Percentiles rank a stretch among this genome's conserved stretches.
Evolutionary conservation across 2,113 vertebrate genomes (phyloP).

Genomic region (human (Homo sapiens)): DNA sequence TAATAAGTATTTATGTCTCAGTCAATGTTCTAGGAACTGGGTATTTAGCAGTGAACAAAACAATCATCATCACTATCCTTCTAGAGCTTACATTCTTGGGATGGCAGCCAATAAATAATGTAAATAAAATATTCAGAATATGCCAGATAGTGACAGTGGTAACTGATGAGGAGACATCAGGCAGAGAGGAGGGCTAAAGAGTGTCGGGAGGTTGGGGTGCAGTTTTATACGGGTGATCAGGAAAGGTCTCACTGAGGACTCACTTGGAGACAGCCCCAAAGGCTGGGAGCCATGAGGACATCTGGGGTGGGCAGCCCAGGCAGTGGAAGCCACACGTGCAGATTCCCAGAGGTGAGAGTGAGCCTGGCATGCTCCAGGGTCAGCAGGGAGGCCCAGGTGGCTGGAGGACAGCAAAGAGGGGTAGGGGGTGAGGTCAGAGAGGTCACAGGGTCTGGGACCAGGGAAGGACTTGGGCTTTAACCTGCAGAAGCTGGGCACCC

Average conservation of each 20-base stretch:
- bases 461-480: not conserved
- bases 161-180: too few species aligned
- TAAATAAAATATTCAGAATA: not conserved
- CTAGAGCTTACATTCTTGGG: not conserved
- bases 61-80: not conserved
- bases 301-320: fast-evolving
- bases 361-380: fast-evolving
- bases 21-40: not conserved
- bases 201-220: not conserved
- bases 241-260: not conserved
- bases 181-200: not conserved
- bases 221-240: not conserved
- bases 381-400: not conserved
- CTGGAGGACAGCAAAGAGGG: too few species aligned
- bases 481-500: not conserved
- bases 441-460: fast-evolving
- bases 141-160: too few species aligned
- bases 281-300: too few species aligned
- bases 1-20: not conserved
- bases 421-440: not conserved
- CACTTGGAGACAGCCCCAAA: not conserved
- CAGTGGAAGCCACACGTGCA: fast-evolving
- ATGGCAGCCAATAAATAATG: not conserved
- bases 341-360: not conserved
- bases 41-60: not conserved